Evolutionary conservation across 2,888 invertebrate genomes (phyloP).

Genomic region (Drosophila macrospina): DNA sequence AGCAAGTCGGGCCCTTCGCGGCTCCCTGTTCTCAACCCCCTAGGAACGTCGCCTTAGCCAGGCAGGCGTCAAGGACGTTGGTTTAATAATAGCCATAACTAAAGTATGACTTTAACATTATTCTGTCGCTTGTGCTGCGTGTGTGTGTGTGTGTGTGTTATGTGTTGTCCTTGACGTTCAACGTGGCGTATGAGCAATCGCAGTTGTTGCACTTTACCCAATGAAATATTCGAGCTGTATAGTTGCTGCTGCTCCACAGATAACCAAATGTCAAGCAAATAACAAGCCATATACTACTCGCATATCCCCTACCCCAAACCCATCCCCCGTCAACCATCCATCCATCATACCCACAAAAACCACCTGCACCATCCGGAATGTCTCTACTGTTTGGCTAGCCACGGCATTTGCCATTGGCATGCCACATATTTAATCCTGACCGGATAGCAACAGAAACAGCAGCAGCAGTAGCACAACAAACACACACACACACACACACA

Average conservation of each 20-base stretch:
- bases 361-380: background rate
- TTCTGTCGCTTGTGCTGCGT: conserved; percentile 11
- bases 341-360: background rate
- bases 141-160: no score
- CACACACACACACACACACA: conserved; percentile 1
- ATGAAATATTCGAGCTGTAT: conserved; percentile 25
- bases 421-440: conserved; percentile 38
- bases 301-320: no score
- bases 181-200: conserved; percentile 38
- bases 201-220: conserved; percentile 9
- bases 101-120: conserved; percentile 32
- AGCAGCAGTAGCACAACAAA: background rate
- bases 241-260: conserved; percentile 9
- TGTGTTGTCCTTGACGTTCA: conserved; percentile 19
- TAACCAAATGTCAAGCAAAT: conserved; percentile 34
- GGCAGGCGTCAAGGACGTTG: conserved; percentile 40
- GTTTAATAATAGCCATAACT: conserved; percentile 42
- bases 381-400: conserved; percentile 13
- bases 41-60: background rate
- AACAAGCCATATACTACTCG: conserved; percentile 9
- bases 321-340: no score
- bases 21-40: background rate
- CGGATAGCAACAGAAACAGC: conserved; percentile 10
- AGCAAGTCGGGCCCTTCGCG: background rate
- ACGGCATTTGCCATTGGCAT: conserved; percentile 28